phyloP scores from a whole-genome alignment of 2,888 invertebrate species.

The Chamaedrilus cognettii region DNA sequence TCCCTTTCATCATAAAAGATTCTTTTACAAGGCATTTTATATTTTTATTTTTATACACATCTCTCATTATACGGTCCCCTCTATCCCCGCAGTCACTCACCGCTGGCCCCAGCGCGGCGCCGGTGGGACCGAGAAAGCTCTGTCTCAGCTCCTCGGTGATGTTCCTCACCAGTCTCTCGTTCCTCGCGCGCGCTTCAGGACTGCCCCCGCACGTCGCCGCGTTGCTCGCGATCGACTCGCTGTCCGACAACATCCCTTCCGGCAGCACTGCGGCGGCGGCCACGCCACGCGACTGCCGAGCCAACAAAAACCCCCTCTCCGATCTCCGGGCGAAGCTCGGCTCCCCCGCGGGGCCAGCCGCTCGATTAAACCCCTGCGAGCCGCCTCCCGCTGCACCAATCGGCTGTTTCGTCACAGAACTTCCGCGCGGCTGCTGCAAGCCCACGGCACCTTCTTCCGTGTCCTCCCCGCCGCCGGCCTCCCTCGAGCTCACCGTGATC shows the following conservation, averaged over 20 bases:
- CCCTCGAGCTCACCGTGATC: constrained; percentile 2
- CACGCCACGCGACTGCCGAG: constrained; percentile 6
- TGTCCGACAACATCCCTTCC: background rate
- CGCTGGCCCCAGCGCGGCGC: background rate
- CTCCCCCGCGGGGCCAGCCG: too few relatives aligned
- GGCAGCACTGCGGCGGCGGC: background rate
- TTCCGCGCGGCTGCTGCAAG: constrained; percentile 96
- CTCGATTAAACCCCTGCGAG: background rate
- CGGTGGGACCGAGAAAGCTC: background rate
- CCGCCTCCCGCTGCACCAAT: constrained; percentile 7
- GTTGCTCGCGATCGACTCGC: background rate
- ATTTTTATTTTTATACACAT: too few relatives aligned
- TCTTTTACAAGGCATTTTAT: too few relatives aligned
- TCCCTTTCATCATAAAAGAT: too few relatives aligned
- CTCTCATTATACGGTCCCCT: too few relatives aligned
- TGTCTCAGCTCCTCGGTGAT: too few relatives aligned
- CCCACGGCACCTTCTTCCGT: constrained; percentile 91
- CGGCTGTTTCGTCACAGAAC: constrained; percentile 62
- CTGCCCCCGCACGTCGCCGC: background rate
- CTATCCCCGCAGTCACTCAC: background rate
- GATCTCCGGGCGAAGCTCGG: constrained; percentile 42
- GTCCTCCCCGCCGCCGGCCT: constrained; percentile 25
- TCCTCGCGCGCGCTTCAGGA: background rate
- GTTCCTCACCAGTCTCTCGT: background rate
- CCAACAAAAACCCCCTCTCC: constrained; percentile 47